Evolutionary conservation across 1,140 invertebrate genomes (phyloP).

Genomic region (Patella vulgata): DNA sequence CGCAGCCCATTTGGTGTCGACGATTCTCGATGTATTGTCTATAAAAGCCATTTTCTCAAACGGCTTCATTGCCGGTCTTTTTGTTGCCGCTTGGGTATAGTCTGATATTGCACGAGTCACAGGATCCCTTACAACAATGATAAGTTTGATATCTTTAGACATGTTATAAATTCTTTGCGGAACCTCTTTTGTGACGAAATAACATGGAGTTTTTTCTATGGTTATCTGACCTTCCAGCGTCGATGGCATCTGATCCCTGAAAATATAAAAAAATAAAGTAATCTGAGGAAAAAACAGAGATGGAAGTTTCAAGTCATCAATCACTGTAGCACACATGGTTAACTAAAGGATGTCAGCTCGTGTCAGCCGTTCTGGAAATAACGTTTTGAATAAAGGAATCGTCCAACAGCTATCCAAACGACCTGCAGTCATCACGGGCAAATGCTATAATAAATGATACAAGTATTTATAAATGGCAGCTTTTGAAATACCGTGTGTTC

Average conservation of each 20-base stretch:
- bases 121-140: constrained; percentile 89
- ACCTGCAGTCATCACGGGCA: too few relatives aligned
- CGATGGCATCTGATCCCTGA: constrained; percentile 40
- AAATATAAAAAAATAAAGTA: too few relatives aligned
- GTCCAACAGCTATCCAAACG: too few relatives aligned
- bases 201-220: constrained; percentile 68
- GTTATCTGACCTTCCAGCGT: constrained; percentile 54
- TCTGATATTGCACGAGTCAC: constrained; percentile 90
- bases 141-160: constrained; percentile 85
- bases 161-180: constrained; percentile 83
- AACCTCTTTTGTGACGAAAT: constrained; percentile 73
- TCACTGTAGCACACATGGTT: too few relatives aligned
- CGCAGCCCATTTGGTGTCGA: constrained; percentile 63
- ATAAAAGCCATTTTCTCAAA: constrained; percentile 58
- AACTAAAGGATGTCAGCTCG: too few relatives aligned
- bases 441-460: too few relatives aligned
- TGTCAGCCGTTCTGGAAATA: too few relatives aligned
- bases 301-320: too few relatives aligned
- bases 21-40: constrained; percentile 51
- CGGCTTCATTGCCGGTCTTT: constrained; percentile 22
- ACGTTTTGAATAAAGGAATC: too few relatives aligned
- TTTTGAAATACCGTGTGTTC: too few relatives aligned
- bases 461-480: too few relatives aligned
- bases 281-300: constrained; percentile 11
- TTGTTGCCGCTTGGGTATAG: constrained; percentile 75